Evolutionary conservation across 2,113 vertebrate species (phyloP), one percentile per base, ranked within the genome.

Genomic region (Cyphomyrus plagiostoma): DNA sequence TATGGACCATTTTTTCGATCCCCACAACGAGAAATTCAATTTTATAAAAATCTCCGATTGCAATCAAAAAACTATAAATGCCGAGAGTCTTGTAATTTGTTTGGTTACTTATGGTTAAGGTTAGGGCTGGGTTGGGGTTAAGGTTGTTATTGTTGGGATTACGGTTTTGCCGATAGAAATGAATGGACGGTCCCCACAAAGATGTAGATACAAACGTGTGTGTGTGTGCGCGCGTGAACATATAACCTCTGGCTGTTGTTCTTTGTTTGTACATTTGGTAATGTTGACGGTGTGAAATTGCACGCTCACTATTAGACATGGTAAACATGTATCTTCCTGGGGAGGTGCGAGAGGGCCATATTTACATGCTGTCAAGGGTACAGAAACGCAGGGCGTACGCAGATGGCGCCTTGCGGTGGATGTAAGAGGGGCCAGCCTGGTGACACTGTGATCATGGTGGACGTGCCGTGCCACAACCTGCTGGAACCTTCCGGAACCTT

Each of bases 241-340:
- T 6, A 19, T 80, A 80, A 80, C 35, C 45, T 53, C 30, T 50
- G 82, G 39, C 50, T 88, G 4, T 39, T 89, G 21, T 30, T 66
- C n/a, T 90, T 74, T 83, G 74, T 88, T 19, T 89, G 30, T 49
- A n/a, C 84, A 17, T 82, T 82, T 42, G 35, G 82, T 42, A 23
- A 23, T n/a, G 50, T 30, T 84, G 49, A 46, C 10, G 21, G 49
- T 92, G 5, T 88, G 50, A 90, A 87, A 46, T 48, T 89, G 87
- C 89, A 80, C 88, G 4, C 23, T 74, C 45, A 48, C 19, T 17
- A 48, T 21, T 48, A 84, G 8, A 48, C 35, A 46, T 45, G 45
- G 23, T 84, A 84, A 84, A 48, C 82, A 84, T 84, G 82, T 13
- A 21, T 46, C 82, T 42, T 80, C 74, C 35, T 42, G 74, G 35